phyloP scores from a whole-genome alignment of 2,797 vertebrate genomes.

The Knipowitschia caucasica region DNA sequence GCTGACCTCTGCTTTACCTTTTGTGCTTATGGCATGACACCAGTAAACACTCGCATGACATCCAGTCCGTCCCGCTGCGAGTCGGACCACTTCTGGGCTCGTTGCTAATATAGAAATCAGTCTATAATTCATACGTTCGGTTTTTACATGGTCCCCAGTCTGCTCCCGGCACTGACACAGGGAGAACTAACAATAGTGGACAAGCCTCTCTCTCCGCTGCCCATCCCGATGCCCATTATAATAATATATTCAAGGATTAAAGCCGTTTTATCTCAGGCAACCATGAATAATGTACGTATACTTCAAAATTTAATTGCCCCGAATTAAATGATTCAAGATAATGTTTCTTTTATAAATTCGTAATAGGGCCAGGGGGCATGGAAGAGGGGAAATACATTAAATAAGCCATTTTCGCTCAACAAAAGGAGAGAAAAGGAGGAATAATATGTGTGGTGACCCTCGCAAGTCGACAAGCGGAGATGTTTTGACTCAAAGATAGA shows the following conservation, averaged over 20 bases:
- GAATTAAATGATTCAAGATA: constrained; percentile 90
- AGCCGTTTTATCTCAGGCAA: constrained; percentile 77
- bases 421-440: constrained; percentile 25
- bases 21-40: constrained; percentile 1
- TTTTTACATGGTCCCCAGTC: constrained; percentile 65
- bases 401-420: constrained; percentile 45
- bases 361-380: constrained; percentile 70
- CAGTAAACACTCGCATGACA: constrained; percentile 59
- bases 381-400: constrained; percentile 45
- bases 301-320: constrained; percentile 81
- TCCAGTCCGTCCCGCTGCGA: constrained; percentile 47
- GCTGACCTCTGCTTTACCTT: not conserved
- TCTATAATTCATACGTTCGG: constrained; percentile 77
- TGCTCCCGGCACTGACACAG: constrained; percentile 66
- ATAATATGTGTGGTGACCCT: constrained; percentile 25
- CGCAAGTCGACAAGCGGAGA: constrained; percentile 17
- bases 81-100: constrained; percentile 29
- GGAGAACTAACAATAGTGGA: constrained; percentile 75
- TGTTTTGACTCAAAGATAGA: constrained; percentile 6
- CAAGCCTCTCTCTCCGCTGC: constrained; percentile 65
- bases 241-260: constrained; percentile 86
- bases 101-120: constrained; percentile 68
- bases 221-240: constrained; percentile 74
- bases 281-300: constrained; percentile 81
- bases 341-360: constrained; percentile 84